Evolutionary conservation across 2,113 vertebrate genomes (phyloP).

Genomic region (Gopherus evgoodei): DNA sequence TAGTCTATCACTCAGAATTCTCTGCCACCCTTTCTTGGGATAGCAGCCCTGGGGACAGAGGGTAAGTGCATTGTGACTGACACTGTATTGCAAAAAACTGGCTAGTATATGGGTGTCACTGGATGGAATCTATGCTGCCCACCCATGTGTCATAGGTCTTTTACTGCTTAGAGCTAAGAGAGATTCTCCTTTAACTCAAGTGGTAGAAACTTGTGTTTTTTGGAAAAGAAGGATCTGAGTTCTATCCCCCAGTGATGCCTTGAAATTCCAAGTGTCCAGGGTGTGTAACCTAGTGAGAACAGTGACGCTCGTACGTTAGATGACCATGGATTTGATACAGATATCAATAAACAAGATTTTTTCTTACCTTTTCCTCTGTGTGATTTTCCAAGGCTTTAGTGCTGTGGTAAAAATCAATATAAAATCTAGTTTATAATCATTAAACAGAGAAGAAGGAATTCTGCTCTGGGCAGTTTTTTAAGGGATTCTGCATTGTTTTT

Average conservation of each 20-base stretch:
- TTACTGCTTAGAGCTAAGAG: background rate
- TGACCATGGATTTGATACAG: fast-evolving
- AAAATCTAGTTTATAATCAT: fast-evolving
- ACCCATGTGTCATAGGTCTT: background rate
- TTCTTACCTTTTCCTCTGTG: background rate
- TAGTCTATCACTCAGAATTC: background rate
- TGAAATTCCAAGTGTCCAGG: fast-evolving
- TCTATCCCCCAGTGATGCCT: background rate
- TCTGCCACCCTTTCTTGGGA: background rate
- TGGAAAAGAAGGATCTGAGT: background rate
- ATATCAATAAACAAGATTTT: background rate
- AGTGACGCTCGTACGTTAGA: fast-evolving
- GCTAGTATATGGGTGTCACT: background rate
- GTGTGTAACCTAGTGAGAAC: background rate
- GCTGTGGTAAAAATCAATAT: fast-evolving
- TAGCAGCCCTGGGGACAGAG: background rate
- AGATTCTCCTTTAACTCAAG: background rate
- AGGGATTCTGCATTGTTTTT: background rate
- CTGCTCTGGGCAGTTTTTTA: background rate
- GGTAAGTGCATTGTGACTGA: background rate
- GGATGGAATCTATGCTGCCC: background rate
- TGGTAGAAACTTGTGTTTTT: background rate
- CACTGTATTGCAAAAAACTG: background rate
- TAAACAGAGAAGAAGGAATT: background rate
- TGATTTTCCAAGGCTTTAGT: background rate